Evolutionary conservation across 2,888 invertebrate species (phyloP).

Genomic region (Laspeyria flexula): DNA sequence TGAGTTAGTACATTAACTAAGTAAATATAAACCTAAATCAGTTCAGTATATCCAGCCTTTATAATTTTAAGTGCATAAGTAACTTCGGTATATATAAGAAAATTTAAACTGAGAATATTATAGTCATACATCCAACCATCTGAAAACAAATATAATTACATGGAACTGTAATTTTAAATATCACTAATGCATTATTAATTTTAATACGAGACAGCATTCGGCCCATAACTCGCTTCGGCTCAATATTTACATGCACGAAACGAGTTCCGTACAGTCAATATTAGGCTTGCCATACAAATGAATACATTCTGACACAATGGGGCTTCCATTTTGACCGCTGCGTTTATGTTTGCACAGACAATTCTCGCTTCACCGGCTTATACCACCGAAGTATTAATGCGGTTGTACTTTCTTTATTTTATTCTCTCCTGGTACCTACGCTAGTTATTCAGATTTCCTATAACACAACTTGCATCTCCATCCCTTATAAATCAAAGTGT

Average conservation of each 20-base stretch:
- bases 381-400: slow-evolving; percentile 71
- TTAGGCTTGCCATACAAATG: slow-evolving; percentile 83
- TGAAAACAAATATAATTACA: background rate
- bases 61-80: too few relatives aligned
- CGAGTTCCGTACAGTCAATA: slow-evolving; percentile 81
- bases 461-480: background rate
- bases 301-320: slow-evolving; percentile 83
- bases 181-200: slow-evolving; percentile 50
- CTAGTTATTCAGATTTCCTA: background rate
- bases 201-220: slow-evolving; percentile 61
- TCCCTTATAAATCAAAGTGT: background rate
- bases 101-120: too few relatives aligned
- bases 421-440: slow-evolving; percentile 20
- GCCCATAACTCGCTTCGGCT: slow-evolving; percentile 48
- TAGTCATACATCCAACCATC: background rate
- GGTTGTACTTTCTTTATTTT: slow-evolving; percentile 41
- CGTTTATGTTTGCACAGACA: slow-evolving; percentile 76
- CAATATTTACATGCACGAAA: slow-evolving; percentile 75
- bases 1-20: slow-evolving; percentile 3
- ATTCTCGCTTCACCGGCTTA: slow-evolving; percentile 73
- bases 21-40: background rate
- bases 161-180: slow-evolving; percentile 6
- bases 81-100: too few relatives aligned
- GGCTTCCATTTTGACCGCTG: slow-evolving; percentile 82
- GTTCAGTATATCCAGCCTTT: background rate